Percentiles rank a stretch among this genome's conserved stretches.
Conservation (phyloP, 2,888 invertebrate genomes). For the Polyploca ridens region DNA sequence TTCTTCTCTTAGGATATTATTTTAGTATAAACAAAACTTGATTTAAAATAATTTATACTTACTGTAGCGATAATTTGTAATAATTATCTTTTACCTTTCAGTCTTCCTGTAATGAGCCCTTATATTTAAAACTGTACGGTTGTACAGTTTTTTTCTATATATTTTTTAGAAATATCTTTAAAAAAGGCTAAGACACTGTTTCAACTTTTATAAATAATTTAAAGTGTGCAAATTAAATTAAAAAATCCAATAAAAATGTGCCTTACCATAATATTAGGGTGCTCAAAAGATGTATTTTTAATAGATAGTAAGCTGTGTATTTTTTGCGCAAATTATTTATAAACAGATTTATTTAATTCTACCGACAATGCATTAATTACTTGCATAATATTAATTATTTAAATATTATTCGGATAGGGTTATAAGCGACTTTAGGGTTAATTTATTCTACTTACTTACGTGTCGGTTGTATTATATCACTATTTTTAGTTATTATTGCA, state of each 20-base stretch:
- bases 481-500: constrained; percentile 45
- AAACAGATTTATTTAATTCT: constrained; percentile 30
- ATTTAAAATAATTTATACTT: constrained; percentile 13
- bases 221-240: neutral
- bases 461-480: constrained; percentile 65
- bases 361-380: constrained; percentile 14
- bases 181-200: neutral
- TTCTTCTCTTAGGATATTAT: constrained; percentile 30
- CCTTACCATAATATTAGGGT: constrained; percentile 53
- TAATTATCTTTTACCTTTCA: neutral
- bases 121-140: neutral
- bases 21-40: neutral
- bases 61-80: constrained; percentile 21
- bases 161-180: neutral
- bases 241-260: constrained; percentile 31
- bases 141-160: neutral
- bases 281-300: constrained; percentile 42
- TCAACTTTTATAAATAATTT: neutral
- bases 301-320: constrained; percentile 33
- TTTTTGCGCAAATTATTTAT: constrained; percentile 30
- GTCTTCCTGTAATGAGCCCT: constrained; percentile 6
- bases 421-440: constrained; percentile 48
- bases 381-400: constrained; percentile 38
- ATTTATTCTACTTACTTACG: constrained; percentile 56
- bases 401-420: constrained; percentile 23